Evolutionary conservation across 2,797 vertebrate species (phyloP).

Genomic region (Notamacropus eugenii): DNA sequence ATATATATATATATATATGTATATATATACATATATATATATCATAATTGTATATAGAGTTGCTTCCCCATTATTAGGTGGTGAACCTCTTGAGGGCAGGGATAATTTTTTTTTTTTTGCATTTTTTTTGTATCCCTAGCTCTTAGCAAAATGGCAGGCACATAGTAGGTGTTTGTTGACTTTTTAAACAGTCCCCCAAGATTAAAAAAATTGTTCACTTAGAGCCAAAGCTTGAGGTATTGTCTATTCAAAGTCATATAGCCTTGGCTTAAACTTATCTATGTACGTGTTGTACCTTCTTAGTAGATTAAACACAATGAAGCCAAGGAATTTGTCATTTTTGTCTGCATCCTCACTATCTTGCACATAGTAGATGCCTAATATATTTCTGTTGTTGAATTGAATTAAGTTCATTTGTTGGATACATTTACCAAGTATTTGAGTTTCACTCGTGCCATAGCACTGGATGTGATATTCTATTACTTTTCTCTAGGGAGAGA

Average conservation of each 20-base stretch:
- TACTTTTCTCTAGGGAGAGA: neutral
- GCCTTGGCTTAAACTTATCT: neutral
- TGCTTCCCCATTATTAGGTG: neutral
- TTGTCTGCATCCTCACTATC: neutral
- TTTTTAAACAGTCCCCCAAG: neutral
- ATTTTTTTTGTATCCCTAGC: neutral
- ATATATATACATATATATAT: neutral
- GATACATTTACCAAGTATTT: neutral
- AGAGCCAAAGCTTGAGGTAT: neutral
- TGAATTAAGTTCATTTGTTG: neutral
- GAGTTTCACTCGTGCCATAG: neutral
- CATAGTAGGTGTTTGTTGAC: neutral
- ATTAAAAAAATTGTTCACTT: neutral
- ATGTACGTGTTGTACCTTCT: neutral
- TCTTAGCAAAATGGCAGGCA: neutral
- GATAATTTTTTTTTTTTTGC: neutral
- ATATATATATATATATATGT: neutral
- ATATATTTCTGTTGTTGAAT: neutral
- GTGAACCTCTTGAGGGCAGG: neutral
- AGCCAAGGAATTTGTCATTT: neutral
- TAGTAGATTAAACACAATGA: neutral
- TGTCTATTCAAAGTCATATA: neutral
- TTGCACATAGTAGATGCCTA: neutral
- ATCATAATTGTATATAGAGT: neutral
- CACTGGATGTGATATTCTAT: neutral